phyloP scores from a whole-genome alignment of 2,797 vertebrate species.

The Scomberomorus guttatus region DNA sequence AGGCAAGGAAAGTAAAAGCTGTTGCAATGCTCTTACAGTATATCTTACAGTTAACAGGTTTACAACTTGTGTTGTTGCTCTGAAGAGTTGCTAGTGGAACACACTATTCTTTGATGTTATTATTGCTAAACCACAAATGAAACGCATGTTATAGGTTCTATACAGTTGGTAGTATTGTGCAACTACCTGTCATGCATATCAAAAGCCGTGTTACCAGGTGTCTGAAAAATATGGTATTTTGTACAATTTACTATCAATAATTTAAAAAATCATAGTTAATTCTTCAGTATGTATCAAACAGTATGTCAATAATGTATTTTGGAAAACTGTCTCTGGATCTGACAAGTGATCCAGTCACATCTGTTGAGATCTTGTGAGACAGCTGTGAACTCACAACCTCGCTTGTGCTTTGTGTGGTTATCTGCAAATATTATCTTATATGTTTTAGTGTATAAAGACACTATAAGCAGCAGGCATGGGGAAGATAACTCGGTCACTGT shows the following conservation, averaged over 20 bases:
- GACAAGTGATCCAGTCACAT: too few species aligned
- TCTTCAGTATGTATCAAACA: neutral
- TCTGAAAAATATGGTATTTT: too few species aligned
- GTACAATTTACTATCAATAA: too few species aligned
- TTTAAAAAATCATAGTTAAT: too few species aligned
- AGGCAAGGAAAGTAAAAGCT: neutral
- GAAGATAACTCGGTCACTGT: neutral
- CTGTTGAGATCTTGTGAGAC: neutral
- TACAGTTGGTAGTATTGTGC: neutral
- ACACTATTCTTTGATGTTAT: neutral
- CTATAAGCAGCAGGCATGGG: neutral
- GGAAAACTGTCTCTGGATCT: neutral
- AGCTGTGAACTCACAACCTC: neutral
- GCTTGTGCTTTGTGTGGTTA: neutral
- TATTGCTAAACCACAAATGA: neutral
- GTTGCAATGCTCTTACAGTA: too few species aligned
- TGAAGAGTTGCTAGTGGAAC: neutral
- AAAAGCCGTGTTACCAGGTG: too few species aligned
- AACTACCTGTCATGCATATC: neutral
- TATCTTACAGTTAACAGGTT: neutral
- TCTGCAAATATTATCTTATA: neutral
- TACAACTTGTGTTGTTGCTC: neutral
- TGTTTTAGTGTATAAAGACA: neutral
- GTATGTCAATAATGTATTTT: constrained; percentile 3
- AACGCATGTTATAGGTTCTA: neutral